These are phyloP conservation scores for Amiota communis DNA, from an alignment of 2,888 invertebrate species.

Conservation along the genomic window DNA sequence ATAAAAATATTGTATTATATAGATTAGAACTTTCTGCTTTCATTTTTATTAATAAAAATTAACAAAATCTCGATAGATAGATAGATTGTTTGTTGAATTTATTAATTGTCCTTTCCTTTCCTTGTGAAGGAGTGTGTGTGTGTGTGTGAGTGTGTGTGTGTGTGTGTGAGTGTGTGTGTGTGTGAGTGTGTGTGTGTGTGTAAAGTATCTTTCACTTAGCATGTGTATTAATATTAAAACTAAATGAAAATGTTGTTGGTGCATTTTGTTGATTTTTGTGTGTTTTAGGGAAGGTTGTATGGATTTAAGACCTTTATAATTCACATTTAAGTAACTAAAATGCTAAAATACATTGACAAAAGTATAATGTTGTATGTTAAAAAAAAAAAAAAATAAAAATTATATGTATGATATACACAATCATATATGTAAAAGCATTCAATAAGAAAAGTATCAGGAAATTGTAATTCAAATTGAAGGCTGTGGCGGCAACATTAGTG, in stretches of 20 bases:
- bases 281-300: no score
- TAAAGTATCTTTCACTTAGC: constrained; percentile 5
- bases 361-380: constrained; percentile 25
- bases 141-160: constrained; percentile 6
- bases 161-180: constrained; percentile 3
- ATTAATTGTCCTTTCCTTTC: no score
- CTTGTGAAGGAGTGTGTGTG: background rate
- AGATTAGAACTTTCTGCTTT: background rate
- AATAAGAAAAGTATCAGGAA: background rate
- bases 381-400: constrained; percentile 39
- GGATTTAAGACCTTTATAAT: constrained; percentile 8
- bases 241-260: background rate
- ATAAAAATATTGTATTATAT: background rate
- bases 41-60: constrained; percentile 2
- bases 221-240: constrained; percentile 24
- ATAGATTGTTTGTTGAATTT: background rate
- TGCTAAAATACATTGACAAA: constrained; percentile 23
- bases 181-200: background rate
- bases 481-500: no score
- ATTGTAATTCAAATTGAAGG: no score
- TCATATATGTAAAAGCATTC: background rate
- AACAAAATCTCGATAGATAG: background rate
- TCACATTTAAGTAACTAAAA: constrained; percentile 27
- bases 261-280: no score
- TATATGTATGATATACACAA: constrained; percentile 32